These are phyloP conservation scores for Rhamnusium bicolor DNA, from an alignment of 2,888 invertebrate genomes.

Conservation along the genomic window DNA sequence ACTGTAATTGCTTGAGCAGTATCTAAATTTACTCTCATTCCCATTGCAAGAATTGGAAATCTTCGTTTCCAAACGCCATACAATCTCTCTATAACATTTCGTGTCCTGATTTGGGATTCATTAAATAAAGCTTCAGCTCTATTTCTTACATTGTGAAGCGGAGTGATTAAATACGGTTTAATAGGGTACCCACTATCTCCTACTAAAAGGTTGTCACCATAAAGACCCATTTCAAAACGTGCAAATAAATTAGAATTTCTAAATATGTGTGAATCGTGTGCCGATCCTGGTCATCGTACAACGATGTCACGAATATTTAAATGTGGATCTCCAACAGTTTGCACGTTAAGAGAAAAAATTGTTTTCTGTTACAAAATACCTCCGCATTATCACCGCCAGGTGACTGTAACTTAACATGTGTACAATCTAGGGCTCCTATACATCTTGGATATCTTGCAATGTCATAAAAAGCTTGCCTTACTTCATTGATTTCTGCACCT, in stretches of 20 bases:
- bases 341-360: neutral
- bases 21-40: neutral
- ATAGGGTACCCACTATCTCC: neutral
- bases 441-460: neutral
- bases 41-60: neutral
- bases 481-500: too few species aligned
- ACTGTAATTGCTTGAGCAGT: neutral
- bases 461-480: too few species aligned
- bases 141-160: neutral
- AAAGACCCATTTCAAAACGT: neutral
- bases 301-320: neutral
- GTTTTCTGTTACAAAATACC: neutral
- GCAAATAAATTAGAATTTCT: neutral
- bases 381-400: neutral
- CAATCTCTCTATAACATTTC: neutral
- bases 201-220: neutral
- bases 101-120: neutral
- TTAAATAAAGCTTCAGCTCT: neutral
- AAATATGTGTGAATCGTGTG: neutral
- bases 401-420: neutral
- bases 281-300: neutral
- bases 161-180: neutral
- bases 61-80: neutral
- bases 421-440: neutral
- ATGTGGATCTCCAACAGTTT: neutral